Percentiles rank a stretch among this genome's conserved stretches.
phyloP scores from a whole-genome alignment of 1,140 invertebrate genomes.

The Doryteuthis pealeii region DNA sequence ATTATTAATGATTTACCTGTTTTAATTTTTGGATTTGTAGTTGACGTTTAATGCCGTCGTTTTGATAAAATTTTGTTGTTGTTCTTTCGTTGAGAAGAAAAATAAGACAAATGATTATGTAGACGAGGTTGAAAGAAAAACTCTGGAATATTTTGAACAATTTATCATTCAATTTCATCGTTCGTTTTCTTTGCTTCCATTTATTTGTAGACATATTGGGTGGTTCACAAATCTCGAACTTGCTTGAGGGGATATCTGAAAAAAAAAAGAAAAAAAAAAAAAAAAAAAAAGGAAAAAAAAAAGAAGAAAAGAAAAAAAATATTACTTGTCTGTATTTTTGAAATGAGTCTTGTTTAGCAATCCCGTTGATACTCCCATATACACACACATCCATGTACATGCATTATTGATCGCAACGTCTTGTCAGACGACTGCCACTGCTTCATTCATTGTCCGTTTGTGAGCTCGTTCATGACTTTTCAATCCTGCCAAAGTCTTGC shows the following conservation, averaged over 20 bases:
- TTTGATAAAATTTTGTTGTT: not conserved
- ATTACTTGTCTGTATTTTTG: too few species aligned
- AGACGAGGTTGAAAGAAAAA: not conserved
- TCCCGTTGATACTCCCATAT: too few species aligned
- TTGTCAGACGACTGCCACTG: too few species aligned
- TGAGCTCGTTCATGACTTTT: too few species aligned
- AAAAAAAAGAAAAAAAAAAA: not conserved
- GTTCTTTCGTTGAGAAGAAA: not conserved
- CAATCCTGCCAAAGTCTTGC: too few species aligned
- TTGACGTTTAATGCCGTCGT: not conserved
- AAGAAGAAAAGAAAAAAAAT: too few species aligned
- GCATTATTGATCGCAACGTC: too few species aligned
- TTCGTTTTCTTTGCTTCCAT: not conserved
- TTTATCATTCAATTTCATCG: not conserved
- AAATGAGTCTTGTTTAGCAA: too few species aligned
- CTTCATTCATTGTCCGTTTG: too few species aligned
- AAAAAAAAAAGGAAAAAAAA: too few species aligned
- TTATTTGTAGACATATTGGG: not conserved
- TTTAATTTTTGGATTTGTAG: not conserved
- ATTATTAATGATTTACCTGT: slow-evolving; percentile 9
- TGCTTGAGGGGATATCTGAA: not conserved
- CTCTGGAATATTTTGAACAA: not conserved
- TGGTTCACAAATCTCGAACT: not conserved
- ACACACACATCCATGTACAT: too few species aligned
- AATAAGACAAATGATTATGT: not conserved